Conservation (phyloP, 1,140 invertebrate species). For the Tetranychus cinnabarinus region DNA sequence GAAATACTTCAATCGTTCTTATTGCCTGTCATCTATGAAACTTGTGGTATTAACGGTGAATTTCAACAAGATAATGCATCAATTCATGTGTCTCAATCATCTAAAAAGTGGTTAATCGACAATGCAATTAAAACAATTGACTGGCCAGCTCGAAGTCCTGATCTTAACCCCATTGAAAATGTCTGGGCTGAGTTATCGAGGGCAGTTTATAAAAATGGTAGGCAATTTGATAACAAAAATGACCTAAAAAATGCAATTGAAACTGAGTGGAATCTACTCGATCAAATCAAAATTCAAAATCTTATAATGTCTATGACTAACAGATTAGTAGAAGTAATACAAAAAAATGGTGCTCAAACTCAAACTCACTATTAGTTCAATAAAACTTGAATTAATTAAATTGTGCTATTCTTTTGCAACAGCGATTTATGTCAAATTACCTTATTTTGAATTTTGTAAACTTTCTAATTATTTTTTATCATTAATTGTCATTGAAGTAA, state of each 20-base stretch:
- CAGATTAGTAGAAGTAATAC: neutral
- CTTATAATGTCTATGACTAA: neutral
- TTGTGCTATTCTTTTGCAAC: neutral
- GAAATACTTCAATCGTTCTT: neutral
- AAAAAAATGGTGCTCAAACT: neutral
- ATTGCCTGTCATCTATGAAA: neutral
- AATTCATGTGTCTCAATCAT: constrained; percentile 16
- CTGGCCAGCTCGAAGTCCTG: constrained; percentile 20
- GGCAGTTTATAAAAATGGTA: neutral
- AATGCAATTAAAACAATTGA: constrained; percentile 14
- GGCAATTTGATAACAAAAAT: neutral
- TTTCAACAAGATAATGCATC: constrained; percentile 21
- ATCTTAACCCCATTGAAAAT: constrained; percentile 22
- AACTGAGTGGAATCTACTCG: neutral
- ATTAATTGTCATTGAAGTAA: too few species aligned
- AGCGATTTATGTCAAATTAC: neutral
- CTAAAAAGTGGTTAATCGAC: constrained; percentile 13
- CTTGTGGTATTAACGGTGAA: neutral
- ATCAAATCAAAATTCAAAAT: neutral
- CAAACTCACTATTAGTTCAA: neutral
- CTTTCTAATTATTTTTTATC: too few species aligned
- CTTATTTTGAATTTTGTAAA: too few species aligned
- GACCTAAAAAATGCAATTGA: neutral
- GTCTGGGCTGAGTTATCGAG: constrained; percentile 14
- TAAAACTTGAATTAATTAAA: neutral